These are phyloP conservation scores for Podarcis muralis DNA, from an alignment of 2,113 vertebrate genomes.

Conservation along the genomic window DNA sequence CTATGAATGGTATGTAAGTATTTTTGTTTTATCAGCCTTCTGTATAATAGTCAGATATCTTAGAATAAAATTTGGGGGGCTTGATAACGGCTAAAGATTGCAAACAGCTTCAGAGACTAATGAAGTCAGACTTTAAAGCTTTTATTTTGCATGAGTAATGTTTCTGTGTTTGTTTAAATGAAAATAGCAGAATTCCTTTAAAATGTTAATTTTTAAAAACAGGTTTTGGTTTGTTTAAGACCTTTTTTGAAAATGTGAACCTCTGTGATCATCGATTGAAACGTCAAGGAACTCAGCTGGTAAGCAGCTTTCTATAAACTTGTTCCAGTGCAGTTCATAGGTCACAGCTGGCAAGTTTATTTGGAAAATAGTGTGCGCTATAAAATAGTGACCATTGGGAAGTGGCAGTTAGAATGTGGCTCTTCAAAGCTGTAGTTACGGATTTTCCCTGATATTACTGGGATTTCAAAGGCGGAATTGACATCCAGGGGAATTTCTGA, in stretches of 20 bases:
- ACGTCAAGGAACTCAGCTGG: constrained; percentile 95
- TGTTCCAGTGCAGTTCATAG: neutral
- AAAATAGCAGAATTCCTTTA: constrained; percentile 21
- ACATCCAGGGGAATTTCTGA: no score
- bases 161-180: constrained; percentile 18
- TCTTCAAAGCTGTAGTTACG: neutral
- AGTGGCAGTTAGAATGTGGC: neutral
- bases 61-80: neutral
- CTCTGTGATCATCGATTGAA: constrained; percentile 97
- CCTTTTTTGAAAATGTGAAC: constrained; percentile 99
- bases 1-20: constrained; percentile 90
- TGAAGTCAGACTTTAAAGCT: neutral
- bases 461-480: no score
- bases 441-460: neutral
- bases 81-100: neutral
- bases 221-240: constrained; percentile 99
- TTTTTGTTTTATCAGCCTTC: neutral
- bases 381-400: neutral
- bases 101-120: neutral
- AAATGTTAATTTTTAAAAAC: constrained; percentile 55
- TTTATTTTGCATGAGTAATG: neutral
- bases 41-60: neutral
- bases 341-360: neutral
- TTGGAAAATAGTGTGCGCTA: neutral
- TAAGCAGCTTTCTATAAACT: constrained; percentile 70